phyloP scores from a whole-genome alignment of 2,113 vertebrate genomes.

The Microtus oregoni region DNA sequence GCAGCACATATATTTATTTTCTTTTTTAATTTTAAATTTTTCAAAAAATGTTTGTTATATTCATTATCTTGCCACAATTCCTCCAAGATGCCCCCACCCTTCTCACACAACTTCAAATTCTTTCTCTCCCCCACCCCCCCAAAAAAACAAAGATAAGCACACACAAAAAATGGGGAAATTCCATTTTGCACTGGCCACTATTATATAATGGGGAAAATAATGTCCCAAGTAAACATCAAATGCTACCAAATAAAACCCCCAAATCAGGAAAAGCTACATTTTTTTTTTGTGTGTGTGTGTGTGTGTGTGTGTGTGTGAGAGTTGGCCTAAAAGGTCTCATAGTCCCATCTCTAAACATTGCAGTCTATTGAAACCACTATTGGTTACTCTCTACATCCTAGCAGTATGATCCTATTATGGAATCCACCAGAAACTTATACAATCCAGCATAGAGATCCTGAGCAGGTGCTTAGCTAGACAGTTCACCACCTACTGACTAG shows the following conservation, averaged over 20 bases:
- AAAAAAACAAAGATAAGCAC: background rate
- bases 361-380: background rate
- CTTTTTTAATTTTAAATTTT: background rate
- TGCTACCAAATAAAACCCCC: background rate
- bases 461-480: background rate
- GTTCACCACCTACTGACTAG: background rate
- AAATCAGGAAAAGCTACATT: background rate
- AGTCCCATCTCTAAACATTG: background rate
- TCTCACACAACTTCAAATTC: background rate
- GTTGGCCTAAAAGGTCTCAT: background rate
- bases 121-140: background rate
- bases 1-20: background rate
- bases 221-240: background rate
- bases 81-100: background rate
- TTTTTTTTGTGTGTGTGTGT: too few relatives aligned
- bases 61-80: background rate
- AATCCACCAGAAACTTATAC: background rate
- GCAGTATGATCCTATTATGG: background rate
- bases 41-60: background rate
- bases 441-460: background rate
- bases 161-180: background rate
- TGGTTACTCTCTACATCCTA: background rate
- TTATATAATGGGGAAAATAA: background rate
- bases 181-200: background rate
- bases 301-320: background rate